Evolutionary conservation across 2,888 invertebrate species (phyloP).

Genomic region (Nudaria mundana): DNA sequence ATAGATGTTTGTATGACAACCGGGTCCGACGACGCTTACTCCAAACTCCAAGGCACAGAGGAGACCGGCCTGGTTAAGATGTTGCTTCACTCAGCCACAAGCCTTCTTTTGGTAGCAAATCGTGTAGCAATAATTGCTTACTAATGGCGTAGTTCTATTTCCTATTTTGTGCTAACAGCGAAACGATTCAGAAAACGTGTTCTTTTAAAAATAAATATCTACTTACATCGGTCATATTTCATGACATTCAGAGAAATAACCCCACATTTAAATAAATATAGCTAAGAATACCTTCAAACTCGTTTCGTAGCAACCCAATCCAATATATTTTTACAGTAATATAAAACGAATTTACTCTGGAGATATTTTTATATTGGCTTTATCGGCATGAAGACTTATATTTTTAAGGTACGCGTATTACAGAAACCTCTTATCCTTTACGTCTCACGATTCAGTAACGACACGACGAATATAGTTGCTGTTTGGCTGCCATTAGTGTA

Average conservation of each 20-base stretch:
- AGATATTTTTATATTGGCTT: slow-evolving; percentile 5
- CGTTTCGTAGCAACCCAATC: not conserved
- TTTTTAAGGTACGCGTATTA: slow-evolving; percentile 5
- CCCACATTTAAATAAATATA: not conserved
- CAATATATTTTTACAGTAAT: not conserved
- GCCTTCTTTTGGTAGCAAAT: too few relatives aligned
- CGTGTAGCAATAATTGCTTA: too few relatives aligned
- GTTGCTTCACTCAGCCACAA: too few relatives aligned
- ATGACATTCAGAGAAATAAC: not conserved
- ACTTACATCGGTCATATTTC: not conserved
- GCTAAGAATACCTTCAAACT: not conserved
- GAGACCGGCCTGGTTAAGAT: too few relatives aligned
- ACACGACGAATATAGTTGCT: not conserved
- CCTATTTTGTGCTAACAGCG: too few relatives aligned
- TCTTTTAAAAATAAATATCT: not conserved
- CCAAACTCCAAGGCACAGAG: too few relatives aligned
- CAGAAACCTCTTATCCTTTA: not conserved
- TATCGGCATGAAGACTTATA: slow-evolving; percentile 6
- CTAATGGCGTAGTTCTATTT: too few relatives aligned
- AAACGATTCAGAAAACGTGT: too few relatives aligned
- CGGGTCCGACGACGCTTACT: too few relatives aligned
- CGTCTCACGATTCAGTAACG: not conserved
- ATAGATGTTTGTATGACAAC: too few relatives aligned
- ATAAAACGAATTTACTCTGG: slow-evolving; percentile 1
- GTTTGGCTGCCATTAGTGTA: too few relatives aligned